Percentiles rank a stretch among this genome's conserved stretches.
Evolutionary conservation across 2,797 vertebrate species (phyloP).

Genomic region (Artibeus jamaicensis): DNA sequence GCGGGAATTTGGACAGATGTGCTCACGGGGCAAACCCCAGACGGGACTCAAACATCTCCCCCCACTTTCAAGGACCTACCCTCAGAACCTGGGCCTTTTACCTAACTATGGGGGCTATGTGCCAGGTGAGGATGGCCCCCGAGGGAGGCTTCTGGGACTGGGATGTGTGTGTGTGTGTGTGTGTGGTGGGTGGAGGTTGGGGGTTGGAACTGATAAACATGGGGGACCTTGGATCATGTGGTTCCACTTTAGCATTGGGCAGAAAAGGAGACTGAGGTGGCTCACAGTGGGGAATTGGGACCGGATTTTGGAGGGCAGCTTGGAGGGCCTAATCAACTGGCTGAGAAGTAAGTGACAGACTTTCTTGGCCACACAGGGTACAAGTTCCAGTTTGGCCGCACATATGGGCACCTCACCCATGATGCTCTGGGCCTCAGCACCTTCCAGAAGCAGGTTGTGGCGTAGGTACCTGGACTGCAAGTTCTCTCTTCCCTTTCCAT

Average conservation of each 20-base stretch:
- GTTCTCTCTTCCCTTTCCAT: neutral
- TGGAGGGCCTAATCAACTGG: neutral
- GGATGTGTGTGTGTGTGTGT: neutral
- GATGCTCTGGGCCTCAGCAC: constrained; percentile 78
- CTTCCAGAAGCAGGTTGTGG: constrained; percentile 65
- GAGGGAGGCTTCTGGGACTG: neutral
- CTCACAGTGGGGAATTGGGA: neutral
- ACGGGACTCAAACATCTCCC: constrained; percentile 34
- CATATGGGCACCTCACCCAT: constrained; percentile 84
- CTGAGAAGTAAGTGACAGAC: constrained; percentile 19
- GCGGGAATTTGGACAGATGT: constrained; percentile 82
- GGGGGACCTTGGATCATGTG: neutral
- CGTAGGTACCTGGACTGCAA: neutral
- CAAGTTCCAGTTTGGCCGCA: constrained; percentile 84
- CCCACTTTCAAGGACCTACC: constrained; percentile 69
- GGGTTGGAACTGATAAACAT: neutral
- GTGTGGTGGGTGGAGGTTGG: neutral
- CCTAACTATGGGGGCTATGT: constrained; percentile 87
- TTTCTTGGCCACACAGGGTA: constrained; percentile 77
- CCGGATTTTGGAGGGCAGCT: neutral
- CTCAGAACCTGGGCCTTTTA: constrained; percentile 77
- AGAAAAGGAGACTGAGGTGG: constrained; percentile 4
- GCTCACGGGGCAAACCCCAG: neutral
- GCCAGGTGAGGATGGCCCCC: constrained; percentile 81
- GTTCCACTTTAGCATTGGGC: neutral